Evolutionary conservation across 2,797 vertebrate species (phyloP), one percentile per base, ranked within the genome.

Genomic region (Notolabrus celidotus): DNA sequence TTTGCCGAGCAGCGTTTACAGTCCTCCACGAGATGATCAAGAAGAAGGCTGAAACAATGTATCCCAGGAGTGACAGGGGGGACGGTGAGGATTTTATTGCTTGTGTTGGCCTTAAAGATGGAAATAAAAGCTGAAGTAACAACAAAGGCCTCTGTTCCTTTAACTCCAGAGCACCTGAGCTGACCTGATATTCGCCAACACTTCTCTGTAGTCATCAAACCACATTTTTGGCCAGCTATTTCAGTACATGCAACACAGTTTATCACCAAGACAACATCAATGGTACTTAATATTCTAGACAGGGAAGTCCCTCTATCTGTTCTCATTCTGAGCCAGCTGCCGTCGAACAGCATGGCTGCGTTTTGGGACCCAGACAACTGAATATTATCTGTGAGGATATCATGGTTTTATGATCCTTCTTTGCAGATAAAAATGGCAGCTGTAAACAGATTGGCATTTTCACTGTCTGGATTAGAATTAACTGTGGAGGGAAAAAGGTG

Each of bases 381-480:
- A 54, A 67, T 71, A 55, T 59, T 67, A 76, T 80, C 52, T 53
- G 36, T 47, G 61, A 67, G 66, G 62, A 58, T 66, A 55, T 77
- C 65, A 67, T 53, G 14, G 46, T 58, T 57, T 74, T 77, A 77
- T 74, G 64, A 69, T 61, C 43, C 55, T 55, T 64, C 71, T 65
- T 68, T 56, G 59, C 50, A 45, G 45, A 69, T 83, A 52, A 49
- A 64, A 64, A 50, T 29, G 46, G 58, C 65, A 57, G 67, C 58
- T 56, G 46, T 53, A 75, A 72, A 75, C 63, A 67, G 70, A 68
- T 49, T 71, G 38, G 54, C 64, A 38, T 78, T 78, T 74, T 70
- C 62, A 59, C 43, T 12, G 53, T 71, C 38, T 67, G 54, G 53
- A 63, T 49, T 42, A 61, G n/a, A 72, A 33, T 50, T 41, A 70